Conservation (phyloP, 2,888 invertebrate genomes). For the Tetragonisca angustula region DNA sequence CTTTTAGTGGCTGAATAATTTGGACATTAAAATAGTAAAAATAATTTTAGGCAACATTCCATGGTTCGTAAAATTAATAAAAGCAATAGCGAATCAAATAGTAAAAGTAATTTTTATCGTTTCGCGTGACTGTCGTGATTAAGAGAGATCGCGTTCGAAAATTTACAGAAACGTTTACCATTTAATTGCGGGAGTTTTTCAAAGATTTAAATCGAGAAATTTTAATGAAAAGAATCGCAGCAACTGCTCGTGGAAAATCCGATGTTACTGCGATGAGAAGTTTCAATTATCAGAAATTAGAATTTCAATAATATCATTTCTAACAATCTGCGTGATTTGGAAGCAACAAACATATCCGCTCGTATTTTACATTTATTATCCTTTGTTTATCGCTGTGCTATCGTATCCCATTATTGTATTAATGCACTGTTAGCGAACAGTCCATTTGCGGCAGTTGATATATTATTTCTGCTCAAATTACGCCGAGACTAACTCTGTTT, state of each 20-base stretch:
- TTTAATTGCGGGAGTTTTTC: too few relatives aligned
- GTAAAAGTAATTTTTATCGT: neutral
- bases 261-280: neutral
- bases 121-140: neutral
- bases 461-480: neutral
- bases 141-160: neutral
- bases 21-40: too few relatives aligned
- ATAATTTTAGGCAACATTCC: neutral
- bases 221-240: too few relatives aligned
- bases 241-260: too few relatives aligned
- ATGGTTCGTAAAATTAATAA: too few relatives aligned
- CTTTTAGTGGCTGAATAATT: too few relatives aligned
- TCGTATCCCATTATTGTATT: neutral
- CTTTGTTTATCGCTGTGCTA: neutral
- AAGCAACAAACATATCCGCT: neutral
- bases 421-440: neutral
- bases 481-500: neutral
- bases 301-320: neutral
- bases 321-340: neutral
- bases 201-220: too few relatives aligned
- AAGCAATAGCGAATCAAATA: too few relatives aligned
- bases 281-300: neutral
- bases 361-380: neutral
- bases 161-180: neutral
- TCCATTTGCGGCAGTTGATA: neutral